A percentile compares a stretch with the other conserved stretches of the same genome.
phyloP scores from a whole-genome alignment of 2,888 invertebrate genomes.

The Pandemis heparana region DNA sequence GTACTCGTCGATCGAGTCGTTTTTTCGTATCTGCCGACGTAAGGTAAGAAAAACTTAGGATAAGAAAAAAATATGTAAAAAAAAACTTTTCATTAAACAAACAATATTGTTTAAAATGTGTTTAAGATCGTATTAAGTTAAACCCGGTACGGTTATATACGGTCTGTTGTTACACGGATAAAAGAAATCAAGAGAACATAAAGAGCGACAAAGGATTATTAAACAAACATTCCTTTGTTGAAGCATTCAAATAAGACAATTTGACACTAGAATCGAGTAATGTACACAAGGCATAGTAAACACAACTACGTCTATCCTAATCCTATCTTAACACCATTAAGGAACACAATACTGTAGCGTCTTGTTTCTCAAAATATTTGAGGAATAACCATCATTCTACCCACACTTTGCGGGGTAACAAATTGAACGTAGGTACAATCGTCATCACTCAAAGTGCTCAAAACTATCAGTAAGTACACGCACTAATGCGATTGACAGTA shows the following conservation, averaged over 20 bases:
- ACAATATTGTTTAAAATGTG: too few relatives aligned
- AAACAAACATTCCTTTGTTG: constrained; percentile 3
- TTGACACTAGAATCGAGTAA: constrained; percentile 2
- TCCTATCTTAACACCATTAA: constrained; percentile 4
- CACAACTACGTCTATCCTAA: constrained; percentile 8
- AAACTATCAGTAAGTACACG: too few relatives aligned
- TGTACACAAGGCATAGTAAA: constrained; percentile 7
- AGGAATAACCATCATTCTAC: not conserved
- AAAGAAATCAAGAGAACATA: not conserved
- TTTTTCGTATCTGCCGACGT: too few relatives aligned
- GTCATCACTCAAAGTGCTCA: too few relatives aligned
- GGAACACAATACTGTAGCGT: not conserved
- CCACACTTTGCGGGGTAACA: not conserved
- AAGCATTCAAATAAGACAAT: constrained; percentile 9
- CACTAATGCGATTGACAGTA: too few relatives aligned
- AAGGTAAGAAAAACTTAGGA: too few relatives aligned
- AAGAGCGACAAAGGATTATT: not conserved
- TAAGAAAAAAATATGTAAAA: too few relatives aligned
- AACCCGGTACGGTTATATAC: not conserved
- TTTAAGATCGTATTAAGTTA: too few relatives aligned
- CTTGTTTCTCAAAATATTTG: not conserved
- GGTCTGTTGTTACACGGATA: not conserved
- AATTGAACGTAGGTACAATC: not conserved
- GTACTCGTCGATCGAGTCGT: too few relatives aligned
- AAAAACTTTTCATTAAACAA: too few relatives aligned